Evolutionary conservation across 2,888 invertebrate genomes (phyloP).

Genomic region (Morpho helenor): DNA sequence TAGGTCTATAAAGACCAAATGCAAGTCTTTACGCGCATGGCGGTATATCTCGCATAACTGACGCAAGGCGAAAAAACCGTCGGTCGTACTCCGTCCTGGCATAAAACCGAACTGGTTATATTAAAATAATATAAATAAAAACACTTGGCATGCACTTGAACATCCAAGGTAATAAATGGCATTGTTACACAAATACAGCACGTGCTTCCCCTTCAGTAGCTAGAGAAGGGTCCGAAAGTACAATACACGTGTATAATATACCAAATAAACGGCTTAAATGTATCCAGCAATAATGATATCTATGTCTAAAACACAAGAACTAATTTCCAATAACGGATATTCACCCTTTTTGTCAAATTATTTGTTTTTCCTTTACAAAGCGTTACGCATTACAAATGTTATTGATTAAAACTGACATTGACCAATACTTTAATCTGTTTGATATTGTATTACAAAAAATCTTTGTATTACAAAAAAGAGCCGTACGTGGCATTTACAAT

Average conservation of each 20-base stretch:
- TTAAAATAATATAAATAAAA: not conserved
- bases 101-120: no score
- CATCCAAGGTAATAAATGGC: conserved; percentile 24
- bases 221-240: conserved; percentile 18
- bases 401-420: conserved; percentile 53
- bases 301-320: not conserved
- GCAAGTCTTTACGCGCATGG: no score
- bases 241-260: conserved; percentile 12
- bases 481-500: no score
- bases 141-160: conserved; percentile 14
- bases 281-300: conserved; percentile 2
- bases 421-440: conserved; percentile 54
- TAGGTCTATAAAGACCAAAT: no score
- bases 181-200: conserved; percentile 33
- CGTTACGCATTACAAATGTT: conserved; percentile 54
- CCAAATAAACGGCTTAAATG: not conserved
- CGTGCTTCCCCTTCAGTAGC: conserved; percentile 32
- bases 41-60: no score
- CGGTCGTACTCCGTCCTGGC: no score
- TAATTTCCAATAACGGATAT: conserved; percentile 1
- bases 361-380: not conserved
- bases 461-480: no score
- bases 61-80: no score
- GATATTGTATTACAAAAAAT: no score
- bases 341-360: conserved; percentile 30